Evolutionary conservation across 2,113 vertebrate species (phyloP), one percentile per base, ranked within the genome.

Genomic region (Pyrgilauda ruficollis): DNA sequence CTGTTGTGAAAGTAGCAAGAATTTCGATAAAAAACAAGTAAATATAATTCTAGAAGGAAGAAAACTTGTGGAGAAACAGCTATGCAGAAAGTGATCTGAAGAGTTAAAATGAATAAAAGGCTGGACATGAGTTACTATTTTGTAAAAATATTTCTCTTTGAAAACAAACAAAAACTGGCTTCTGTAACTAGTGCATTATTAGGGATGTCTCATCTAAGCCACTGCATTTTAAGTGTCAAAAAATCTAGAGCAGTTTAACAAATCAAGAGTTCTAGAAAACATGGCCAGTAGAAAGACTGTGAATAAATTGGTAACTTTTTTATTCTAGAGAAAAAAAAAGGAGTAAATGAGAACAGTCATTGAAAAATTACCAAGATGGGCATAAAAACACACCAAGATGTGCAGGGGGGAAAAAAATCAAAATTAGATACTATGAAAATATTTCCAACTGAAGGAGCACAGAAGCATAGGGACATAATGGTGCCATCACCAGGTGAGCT

Each of bases 401-500:
- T 19, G 4, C 12, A 39, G 10, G 1, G 5, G 1, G 7, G 3
- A 7, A 15, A 46, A 39, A 24, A 16, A 33, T 21, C 39, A 28
- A 61, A 41, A 56, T 46, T 26, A 66, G 5, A 21, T 28, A 27
- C 13, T 39, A 33, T 4, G 15, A 55, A 50, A 76, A 18, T 3
- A 2, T 41, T 73, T 90, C 9, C 35, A n/a, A 24, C 2, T 41
- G 12, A 79, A 53, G 20, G 20, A 84, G 24, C 13, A 44, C 73
- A 67, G 46, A 74, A 83, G 5, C 3, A n/a, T n/a, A 14, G 15
- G 7, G 15, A 28, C 13, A 24, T 39, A 72, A 30, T 19, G 7
- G 9, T 9, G 8, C 26, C 17, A 28, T 21, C 11, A 23, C 15
- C 1, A 2, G 7, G 8, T 27, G 22, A 66, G 3, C 18, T 80